Conservation (phyloP, 1,140 invertebrate genomes). For the Ericerus pela region DNA sequence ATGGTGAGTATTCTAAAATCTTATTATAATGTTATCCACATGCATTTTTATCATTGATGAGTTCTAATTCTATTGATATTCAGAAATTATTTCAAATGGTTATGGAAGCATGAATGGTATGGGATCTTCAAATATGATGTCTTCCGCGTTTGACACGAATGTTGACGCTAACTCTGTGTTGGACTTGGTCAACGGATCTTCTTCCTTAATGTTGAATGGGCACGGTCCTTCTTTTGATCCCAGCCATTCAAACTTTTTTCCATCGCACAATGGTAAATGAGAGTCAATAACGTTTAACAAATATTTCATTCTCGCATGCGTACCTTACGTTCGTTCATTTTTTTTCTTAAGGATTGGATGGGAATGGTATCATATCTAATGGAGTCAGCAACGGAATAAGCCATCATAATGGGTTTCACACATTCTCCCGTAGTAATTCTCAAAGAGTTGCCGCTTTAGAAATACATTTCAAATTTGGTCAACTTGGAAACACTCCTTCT, state of each 20-base stretch:
- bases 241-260: not conserved
- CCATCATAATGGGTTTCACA: not conserved
- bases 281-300: too few relatives aligned
- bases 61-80: too few relatives aligned
- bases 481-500: conserved; percentile 72
- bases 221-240: not conserved
- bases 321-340: too few relatives aligned
- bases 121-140: not conserved
- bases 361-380: too few relatives aligned
- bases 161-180: not conserved
- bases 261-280: not conserved
- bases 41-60: too few relatives aligned
- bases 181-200: not conserved
- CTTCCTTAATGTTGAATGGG: conserved; percentile 11
- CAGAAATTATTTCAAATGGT: not conserved
- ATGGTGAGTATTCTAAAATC: too few relatives aligned
- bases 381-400: not conserved
- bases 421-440: conserved; percentile 12
- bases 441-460: conserved; percentile 43
- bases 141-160: not conserved
- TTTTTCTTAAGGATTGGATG: too few relatives aligned
- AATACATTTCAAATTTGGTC: conserved; percentile 83
- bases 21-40: too few relatives aligned
- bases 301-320: too few relatives aligned
- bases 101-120: not conserved